Conservation (phyloP, 2,113 vertebrate genomes). For the Menura novaehollandiae region DNA sequence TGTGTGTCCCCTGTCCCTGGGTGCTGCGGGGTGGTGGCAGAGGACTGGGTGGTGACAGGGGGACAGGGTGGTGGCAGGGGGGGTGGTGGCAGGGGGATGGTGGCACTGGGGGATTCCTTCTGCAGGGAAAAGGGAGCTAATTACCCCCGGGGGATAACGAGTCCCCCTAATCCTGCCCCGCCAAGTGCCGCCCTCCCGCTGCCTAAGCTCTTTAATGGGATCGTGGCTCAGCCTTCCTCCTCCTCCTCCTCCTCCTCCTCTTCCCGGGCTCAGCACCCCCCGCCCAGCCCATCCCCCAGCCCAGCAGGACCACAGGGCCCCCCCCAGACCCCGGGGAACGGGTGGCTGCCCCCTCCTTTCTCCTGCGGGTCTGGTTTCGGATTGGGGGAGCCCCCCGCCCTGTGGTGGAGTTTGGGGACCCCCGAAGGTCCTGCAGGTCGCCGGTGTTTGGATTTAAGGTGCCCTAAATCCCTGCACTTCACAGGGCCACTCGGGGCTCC, state of each 20-base stretch:
- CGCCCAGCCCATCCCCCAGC: neutral
- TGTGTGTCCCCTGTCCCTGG: no score
- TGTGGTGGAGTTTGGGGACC: neutral
- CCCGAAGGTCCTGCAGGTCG: neutral
- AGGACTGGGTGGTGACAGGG: neutral
- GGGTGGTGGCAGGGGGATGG: neutral
- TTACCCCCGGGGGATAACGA: neutral
- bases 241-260: neutral
- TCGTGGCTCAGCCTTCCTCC: neutral
- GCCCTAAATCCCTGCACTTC: neutral
- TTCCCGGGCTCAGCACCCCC: neutral
- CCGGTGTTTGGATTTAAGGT: neutral
- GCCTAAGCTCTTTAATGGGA: conserved; percentile 21
- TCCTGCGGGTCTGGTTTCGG: neutral
- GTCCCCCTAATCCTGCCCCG: neutral
- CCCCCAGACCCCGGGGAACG: neutral
- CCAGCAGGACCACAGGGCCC: neutral
- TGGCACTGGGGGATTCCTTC: neutral
- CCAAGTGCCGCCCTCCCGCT: neutral
- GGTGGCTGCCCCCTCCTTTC: neutral
- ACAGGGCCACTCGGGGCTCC: neutral
- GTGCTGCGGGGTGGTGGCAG: neutral
- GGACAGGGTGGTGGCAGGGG: neutral
- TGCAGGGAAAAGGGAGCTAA: neutral
- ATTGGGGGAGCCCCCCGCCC: neutral